phyloP scores from a whole-genome alignment of 2,888 invertebrate species.

The Agrotis ipsilon region DNA sequence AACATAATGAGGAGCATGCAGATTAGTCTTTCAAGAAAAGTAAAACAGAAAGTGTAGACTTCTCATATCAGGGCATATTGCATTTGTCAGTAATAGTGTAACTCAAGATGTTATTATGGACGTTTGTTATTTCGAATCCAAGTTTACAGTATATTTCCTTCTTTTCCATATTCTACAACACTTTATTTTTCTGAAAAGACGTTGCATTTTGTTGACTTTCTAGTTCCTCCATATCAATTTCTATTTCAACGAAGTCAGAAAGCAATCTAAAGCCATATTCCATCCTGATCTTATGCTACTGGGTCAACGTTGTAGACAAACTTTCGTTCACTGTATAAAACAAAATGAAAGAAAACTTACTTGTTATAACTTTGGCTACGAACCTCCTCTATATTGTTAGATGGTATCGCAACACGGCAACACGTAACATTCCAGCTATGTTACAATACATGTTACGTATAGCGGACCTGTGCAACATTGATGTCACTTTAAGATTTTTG shows the following conservation, averaged over 20 bases:
- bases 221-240: neutral
- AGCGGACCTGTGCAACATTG: neutral
- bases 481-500: slow-evolving; percentile 7
- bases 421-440: slow-evolving; percentile 20
- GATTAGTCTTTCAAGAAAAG: no score
- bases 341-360: slow-evolving; percentile 23
- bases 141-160: neutral
- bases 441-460: slow-evolving; percentile 27
- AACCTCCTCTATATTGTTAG: neutral
- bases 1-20: no score
- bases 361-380: slow-evolving; percentile 8
- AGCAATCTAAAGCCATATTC: neutral
- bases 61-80: no score
- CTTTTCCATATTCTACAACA: neutral
- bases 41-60: no score
- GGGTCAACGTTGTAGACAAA: neutral
- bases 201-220: neutral
- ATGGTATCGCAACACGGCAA: slow-evolving; percentile 16
- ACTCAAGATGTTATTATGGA: no score
- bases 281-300: neutral
- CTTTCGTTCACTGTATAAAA: neutral
- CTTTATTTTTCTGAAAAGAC: neutral
- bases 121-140: no score
- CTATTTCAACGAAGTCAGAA: neutral
- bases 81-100: no score